Percentiles rank a stretch among this genome's conserved stretches.
These are phyloP conservation scores for Cynaeus angustus DNA, from an alignment of 2,888 invertebrate genomes.

Conservation along the genomic window DNA sequence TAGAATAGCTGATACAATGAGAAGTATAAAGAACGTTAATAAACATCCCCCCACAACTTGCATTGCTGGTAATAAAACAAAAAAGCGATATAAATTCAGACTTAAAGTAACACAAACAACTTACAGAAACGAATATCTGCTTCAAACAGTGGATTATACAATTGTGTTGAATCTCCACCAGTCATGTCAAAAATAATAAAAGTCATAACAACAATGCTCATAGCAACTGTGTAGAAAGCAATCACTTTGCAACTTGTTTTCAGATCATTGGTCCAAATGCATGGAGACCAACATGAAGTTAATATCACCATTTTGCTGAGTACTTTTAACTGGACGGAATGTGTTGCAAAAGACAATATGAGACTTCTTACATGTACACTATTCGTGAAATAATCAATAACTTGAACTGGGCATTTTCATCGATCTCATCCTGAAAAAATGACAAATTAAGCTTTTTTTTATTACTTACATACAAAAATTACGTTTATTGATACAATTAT, in stretches of 20 bases:
- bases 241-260: conserved; percentile 86
- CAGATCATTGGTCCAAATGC: conserved; percentile 87
- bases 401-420: conserved; percentile 1
- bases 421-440: conserved; percentile 8
- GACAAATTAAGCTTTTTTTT: neutral
- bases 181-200: conserved; percentile 83
- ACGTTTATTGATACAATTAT: neutral
- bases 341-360: neutral
- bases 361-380: neutral
- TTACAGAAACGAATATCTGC: conserved; percentile 85
- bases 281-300: conserved; percentile 91
- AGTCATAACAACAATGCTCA: conserved; percentile 84
- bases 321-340: conserved; percentile 1
- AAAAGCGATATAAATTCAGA: conserved; percentile 33
- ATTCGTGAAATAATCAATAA: conserved; percentile 16
- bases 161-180: conserved; percentile 92
- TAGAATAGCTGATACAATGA: conserved; percentile 76
- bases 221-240: conserved; percentile 84
- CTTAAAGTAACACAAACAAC: too few relatives aligned
- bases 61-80: conserved; percentile 81
- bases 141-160: conserved; percentile 93
- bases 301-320: conserved; percentile 78
- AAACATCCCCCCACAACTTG: conserved; percentile 80
- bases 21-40: conserved; percentile 75
- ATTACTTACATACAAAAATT: conserved; percentile 4